phyloP scores from a whole-genome alignment of 92 coral and sea anemone species.

The Nematostella vectensis region DNA sequence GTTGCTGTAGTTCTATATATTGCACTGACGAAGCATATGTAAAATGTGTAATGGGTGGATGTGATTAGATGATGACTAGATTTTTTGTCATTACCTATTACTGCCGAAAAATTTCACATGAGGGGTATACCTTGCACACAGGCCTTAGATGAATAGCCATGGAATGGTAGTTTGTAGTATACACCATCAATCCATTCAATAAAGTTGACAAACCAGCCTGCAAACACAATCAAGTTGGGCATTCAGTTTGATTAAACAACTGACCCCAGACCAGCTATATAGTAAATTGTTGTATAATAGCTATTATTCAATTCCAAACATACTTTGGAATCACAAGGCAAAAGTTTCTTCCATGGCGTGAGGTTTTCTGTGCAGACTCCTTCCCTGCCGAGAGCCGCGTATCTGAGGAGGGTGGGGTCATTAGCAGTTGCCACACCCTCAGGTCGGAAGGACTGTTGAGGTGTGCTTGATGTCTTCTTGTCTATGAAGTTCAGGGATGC shows the following conservation, averaged over 20 bases:
- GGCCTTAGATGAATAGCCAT: conserved; percentile 84
- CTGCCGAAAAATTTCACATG: no score
- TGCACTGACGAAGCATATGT: no score
- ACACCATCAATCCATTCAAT: conserved; percentile 74
- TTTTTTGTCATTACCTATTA: no score
- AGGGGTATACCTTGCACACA: no score
- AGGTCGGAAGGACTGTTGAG: conserved; percentile 75
- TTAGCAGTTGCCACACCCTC: conserved; percentile 60
- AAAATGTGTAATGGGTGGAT: no score
- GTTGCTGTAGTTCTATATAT: no score
- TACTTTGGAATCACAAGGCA: conserved; percentile 98
- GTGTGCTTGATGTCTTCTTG: conserved; percentile 74
- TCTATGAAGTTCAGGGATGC: conserved; percentile 95
- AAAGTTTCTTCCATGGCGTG: conserved; percentile 96
- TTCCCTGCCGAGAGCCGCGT: conserved; percentile 89
- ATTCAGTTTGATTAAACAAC: no score
- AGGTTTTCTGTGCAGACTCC: conserved; percentile 94
- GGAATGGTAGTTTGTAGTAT: conserved; percentile 77
- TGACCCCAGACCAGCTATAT: no score
- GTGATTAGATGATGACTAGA: no score
- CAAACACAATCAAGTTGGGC: conserved; percentile 5
- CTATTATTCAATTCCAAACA: no score
- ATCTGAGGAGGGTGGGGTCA: conserved; percentile 57
- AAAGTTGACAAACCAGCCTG: conserved; percentile 93
- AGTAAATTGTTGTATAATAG: no score